Evolutionary conservation across 2,113 vertebrate species (phyloP).

Genomic region (Oryzias melastigma): DNA sequence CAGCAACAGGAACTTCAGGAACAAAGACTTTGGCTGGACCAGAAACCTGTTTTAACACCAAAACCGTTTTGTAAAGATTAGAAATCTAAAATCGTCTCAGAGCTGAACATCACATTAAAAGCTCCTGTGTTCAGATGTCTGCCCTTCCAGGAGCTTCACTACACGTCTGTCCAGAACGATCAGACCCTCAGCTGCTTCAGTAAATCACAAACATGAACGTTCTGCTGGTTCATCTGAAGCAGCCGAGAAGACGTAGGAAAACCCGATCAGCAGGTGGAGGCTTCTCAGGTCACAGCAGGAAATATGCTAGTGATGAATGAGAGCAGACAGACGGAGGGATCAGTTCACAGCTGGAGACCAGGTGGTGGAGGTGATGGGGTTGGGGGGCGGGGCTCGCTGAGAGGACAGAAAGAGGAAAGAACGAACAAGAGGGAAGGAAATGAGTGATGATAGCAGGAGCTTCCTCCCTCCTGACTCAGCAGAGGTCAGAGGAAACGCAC

Average conservation of each 20-base stretch:
- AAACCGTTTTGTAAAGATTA: too few species aligned
- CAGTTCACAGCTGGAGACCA: conserved; percentile 3
- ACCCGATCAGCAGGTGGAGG: neutral
- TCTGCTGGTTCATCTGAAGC: too few species aligned
- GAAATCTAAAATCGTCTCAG: too few species aligned
- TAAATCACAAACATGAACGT: too few species aligned
- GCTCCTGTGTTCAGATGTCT: too few species aligned
- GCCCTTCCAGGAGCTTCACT: too few species aligned
- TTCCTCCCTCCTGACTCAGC: conserved; percentile 61
- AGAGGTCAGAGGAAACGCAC: conserved; percentile 5
- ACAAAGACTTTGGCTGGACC: too few species aligned
- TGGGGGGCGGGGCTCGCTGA: conserved; percentile 37
- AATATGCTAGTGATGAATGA: neutral
- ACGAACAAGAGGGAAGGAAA: conserved; percentile 32
- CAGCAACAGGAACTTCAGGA: too few species aligned
- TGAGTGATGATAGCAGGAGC: conserved; percentile 46
- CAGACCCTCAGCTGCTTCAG: neutral
- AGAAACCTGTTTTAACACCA: too few species aligned
- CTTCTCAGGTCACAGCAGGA: neutral
- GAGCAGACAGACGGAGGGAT: neutral
- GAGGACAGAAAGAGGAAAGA: conserved; percentile 18
- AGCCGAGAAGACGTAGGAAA: neutral
- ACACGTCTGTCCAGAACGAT: too few species aligned
- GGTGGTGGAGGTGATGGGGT: rapidly evolving
- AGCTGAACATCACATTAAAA: too few species aligned